These are phyloP conservation scores for Coturnix japonica DNA, from an alignment of 2,113 vertebrate species.

Conservation along the genomic window DNA sequence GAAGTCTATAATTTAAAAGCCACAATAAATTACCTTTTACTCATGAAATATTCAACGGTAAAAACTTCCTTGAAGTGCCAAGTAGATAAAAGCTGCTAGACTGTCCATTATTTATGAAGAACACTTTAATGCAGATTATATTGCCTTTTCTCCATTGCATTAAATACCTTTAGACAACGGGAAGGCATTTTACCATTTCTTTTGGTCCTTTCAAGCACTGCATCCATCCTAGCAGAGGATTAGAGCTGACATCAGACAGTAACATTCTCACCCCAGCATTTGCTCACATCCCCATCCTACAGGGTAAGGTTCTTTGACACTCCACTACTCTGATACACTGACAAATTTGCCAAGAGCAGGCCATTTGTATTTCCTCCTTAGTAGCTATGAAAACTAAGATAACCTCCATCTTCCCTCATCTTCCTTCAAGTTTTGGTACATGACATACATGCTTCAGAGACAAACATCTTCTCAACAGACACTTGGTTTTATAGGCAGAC, in stretches of 20 bases:
- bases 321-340: background rate
- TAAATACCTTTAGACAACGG: slow-evolving; percentile 24
- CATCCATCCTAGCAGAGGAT: background rate
- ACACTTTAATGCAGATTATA: slow-evolving; percentile 28
- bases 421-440: background rate
- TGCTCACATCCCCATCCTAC: background rate
- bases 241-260: background rate
- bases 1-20: slow-evolving; percentile 37
- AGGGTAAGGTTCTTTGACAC: background rate
- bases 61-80: slow-evolving; percentile 48
- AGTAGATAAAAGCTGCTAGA: slow-evolving; percentile 51
- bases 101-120: slow-evolving; percentile 63
- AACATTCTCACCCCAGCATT: background rate
- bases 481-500: background rate
- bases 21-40: slow-evolving; percentile 43
- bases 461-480: fast-evolving
- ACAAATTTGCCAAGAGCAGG: background rate
- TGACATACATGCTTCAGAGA: background rate
- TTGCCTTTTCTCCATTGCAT: background rate
- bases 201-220: background rate
- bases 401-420: background rate
- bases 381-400: background rate
- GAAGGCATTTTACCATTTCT: background rate
- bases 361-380: background rate
- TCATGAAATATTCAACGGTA: slow-evolving; percentile 63